Conservation (phyloP, 2,888 invertebrate genomes). For the Tetrapedia diversipes region DNA sequence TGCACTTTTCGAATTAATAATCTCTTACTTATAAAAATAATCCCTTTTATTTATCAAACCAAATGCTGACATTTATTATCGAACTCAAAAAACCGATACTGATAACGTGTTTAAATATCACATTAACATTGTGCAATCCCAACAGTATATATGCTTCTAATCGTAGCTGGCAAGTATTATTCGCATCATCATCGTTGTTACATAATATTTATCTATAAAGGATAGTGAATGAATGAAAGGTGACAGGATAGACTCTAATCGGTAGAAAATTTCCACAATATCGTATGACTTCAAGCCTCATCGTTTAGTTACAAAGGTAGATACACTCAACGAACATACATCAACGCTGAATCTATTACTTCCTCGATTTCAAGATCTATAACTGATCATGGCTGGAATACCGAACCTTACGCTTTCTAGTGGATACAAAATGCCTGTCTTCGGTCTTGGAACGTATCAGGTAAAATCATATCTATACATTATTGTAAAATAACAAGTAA, state of each 20-base stretch:
- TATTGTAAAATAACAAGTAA: neutral
- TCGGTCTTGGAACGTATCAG: constrained; percentile 82
- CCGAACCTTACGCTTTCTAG: constrained; percentile 78
- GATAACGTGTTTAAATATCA: constrained; percentile 9
- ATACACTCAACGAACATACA: neutral
- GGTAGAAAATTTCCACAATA: neutral
- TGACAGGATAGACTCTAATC: neutral
- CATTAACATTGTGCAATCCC: neutral
- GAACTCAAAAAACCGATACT: neutral
- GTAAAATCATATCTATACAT: constrained; percentile 66
- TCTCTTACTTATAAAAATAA: too few species aligned
- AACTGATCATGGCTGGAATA: constrained; percentile 59
- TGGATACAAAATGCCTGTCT: constrained; percentile 79
- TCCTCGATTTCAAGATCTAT: neutral
- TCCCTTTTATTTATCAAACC: neutral
- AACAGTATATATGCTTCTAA: constrained; percentile 1
- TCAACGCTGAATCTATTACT: neutral
- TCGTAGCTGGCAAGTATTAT: neutral
- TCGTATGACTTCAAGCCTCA: neutral
- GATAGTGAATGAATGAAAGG: constrained; percentile 3
- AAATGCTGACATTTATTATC: neutral
- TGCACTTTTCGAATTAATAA: neutral
- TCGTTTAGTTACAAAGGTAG: neutral
- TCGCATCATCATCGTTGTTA: constrained; percentile 8
- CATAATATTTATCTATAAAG: constrained; percentile 26